phyloP scores from a whole-genome alignment of 2,797 vertebrate genomes.

The Sciaenops ocellatus region DNA sequence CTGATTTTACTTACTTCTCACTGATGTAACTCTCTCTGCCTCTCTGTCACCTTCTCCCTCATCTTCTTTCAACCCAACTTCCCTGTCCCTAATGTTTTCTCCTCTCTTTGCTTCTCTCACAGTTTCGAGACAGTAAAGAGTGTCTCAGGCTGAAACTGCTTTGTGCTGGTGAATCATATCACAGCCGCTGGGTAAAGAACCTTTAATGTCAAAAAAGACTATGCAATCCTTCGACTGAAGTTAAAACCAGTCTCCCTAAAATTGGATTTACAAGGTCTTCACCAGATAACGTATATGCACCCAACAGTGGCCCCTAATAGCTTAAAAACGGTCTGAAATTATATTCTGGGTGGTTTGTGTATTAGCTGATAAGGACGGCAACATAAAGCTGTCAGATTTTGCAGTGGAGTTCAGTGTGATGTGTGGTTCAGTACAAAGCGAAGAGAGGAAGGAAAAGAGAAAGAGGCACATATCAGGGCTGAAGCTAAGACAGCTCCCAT shows the following conservation, averaged over 20 bases:
- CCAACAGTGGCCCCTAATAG: constrained; percentile 3
- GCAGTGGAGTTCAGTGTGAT: constrained; percentile 17
- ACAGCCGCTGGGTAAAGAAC: constrained; percentile 33
- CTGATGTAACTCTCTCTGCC: constrained; percentile 9
- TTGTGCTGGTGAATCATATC: constrained; percentile 47
- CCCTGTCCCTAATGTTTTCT: neutral
- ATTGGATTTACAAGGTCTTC: constrained; percentile 34
- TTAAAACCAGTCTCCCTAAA: constrained; percentile 26
- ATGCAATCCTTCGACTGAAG: constrained; percentile 1
- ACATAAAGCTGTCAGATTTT: constrained; percentile 26
- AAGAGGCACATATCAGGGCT: constrained; percentile 40
- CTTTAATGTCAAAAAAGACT: constrained; percentile 6
- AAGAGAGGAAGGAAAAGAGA: constrained; percentile 19
- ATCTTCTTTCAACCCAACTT: constrained; percentile 17
- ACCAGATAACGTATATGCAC: constrained; percentile 19
- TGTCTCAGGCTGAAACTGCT: constrained; percentile 20
- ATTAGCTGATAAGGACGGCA: constrained; percentile 31
- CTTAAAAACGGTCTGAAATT: constrained; percentile 14
- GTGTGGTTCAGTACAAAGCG: constrained; percentile 9
- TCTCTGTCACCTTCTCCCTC: neutral
- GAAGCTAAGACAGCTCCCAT: constrained; percentile 49
- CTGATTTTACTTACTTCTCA: constrained; percentile 24
- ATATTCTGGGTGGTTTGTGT: constrained; percentile 26
- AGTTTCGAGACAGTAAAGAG: constrained; percentile 5
- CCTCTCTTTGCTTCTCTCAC: constrained; percentile 5